Percentiles rank a stretch among this genome's conserved stretches.
phyloP scores from a whole-genome alignment of 2,113 vertebrate species.

The Neofelis nebulosa region DNA sequence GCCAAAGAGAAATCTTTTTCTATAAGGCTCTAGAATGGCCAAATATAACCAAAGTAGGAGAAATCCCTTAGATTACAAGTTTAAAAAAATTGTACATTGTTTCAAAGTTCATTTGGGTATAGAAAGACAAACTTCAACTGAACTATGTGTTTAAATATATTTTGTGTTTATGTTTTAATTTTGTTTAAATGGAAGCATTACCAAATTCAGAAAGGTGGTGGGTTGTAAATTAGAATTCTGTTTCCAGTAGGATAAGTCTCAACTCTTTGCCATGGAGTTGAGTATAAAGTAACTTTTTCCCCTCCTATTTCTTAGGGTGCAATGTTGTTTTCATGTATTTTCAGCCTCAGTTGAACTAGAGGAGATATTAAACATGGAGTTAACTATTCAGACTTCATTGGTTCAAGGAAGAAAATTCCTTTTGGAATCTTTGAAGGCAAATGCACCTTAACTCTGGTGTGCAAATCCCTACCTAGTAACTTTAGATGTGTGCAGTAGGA shows the following conservation, averaged over 20 bases:
- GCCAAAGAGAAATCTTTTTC: constrained; percentile 7
- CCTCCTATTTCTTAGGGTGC: rapidly evolving
- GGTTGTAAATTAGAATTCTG: background rate
- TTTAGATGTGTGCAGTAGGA: background rate
- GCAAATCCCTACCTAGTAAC: background rate
- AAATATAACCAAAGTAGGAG: constrained; percentile 34
- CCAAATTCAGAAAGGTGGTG: background rate
- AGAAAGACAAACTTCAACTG: constrained; percentile 6
- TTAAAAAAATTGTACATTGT: background rate
- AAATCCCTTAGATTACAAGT: background rate
- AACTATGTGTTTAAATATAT: constrained; percentile 18
- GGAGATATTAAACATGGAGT: background rate
- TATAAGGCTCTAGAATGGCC: background rate
- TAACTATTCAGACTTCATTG: background rate
- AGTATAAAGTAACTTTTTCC: background rate
- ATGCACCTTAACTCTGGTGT: background rate
- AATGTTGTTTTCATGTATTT: constrained; percentile 8
- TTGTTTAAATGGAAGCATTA: background rate
- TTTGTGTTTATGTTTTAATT: constrained; percentile 4
- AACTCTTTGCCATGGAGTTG: background rate
- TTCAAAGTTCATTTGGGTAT: constrained; percentile 40
- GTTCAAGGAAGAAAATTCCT: background rate
- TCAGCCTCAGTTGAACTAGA: background rate
- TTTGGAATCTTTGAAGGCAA: background rate
- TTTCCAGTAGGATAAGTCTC: background rate